Evolutionary conservation across 2,113 vertebrate species (phyloP).

Genomic region (Bufo gargarizans): DNA sequence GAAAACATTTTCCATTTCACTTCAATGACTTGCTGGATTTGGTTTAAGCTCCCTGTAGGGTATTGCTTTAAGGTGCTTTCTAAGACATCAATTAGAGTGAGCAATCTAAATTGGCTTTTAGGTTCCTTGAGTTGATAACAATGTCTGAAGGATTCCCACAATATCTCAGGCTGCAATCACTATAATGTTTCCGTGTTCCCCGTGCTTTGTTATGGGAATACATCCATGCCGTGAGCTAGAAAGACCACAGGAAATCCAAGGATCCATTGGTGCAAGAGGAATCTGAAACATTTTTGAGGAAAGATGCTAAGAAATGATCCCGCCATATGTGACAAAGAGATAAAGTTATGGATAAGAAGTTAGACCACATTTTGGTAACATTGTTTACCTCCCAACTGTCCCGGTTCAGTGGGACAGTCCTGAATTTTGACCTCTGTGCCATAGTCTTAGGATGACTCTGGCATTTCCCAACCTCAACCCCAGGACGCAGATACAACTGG

Average conservation of each 20-base stretch:
- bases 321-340: too few relatives aligned
- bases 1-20: conserved; percentile 17
- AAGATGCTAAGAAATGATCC: too few relatives aligned
- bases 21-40: conserved; percentile 4
- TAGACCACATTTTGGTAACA: too few relatives aligned
- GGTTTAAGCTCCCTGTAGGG: neutral
- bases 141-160: neutral
- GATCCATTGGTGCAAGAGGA: too few relatives aligned
- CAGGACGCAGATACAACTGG: too few relatives aligned
- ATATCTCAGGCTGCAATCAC: neutral
- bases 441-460: too few relatives aligned
- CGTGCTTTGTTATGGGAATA: neutral
- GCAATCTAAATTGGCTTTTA: conserved; percentile 13
- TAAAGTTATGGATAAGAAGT: too few relatives aligned
- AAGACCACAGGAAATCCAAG: neutral
- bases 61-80: conserved; percentile 12
- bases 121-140: conserved; percentile 9
- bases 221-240: neutral
- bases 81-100: neutral
- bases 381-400: too few relatives aligned
- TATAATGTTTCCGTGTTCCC: neutral
- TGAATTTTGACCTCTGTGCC: too few relatives aligned
- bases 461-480: too few relatives aligned
- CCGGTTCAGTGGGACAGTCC: too few relatives aligned
- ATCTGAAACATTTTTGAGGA: too few relatives aligned